Base-by-base conservation (phyloP, 2,797 vertebrate species). In the Coranthus polyacanthus region DNA sequence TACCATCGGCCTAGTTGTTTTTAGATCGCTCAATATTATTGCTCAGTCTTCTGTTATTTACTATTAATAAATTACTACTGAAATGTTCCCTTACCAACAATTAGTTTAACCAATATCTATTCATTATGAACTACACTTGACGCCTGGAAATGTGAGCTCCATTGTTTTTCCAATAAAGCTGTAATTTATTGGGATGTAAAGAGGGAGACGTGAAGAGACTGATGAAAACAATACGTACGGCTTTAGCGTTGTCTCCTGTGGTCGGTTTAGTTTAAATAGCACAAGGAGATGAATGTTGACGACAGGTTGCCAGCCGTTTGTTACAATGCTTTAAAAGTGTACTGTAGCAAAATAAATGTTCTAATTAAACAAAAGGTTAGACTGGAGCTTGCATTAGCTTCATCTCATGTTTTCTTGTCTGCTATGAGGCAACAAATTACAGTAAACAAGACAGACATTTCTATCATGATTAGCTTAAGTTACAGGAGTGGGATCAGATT, bases 391-490 rank as follows among this genome's bases (percentile, higher is more conserved):
- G 18, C 20, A 21, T 37, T 6, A 24, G 29, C 13, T 24, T 42
- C 45, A 46, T 16, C 10, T 50, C 16, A 4, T 12, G n/a, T 57
- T 43, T 54, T 16, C 32, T 41, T 17, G 21, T 52, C 57, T 46
- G 2, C 26, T 0, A 13, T 16, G 11, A 72, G 16, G n/a, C n/a
- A n/a, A 67, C 26, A 55, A 29, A 59, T 50, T 16, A 34, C 17
- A 38, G 42, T 1, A 44, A 78, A 65, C 50, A 51, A 20, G 50
- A 20, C 43, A 3, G 6, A 42, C 11, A 16, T 50, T 45, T 55
- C 18, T 8, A 21, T 67, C 60, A n/a, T 37, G 13, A 68, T 73
- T 29, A 64, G 10, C 22, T 32, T 32, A 24, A 56, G 39, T 70
- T 26, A 50, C 50, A 47, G 21, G 16, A 38, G 55, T 4, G 12